phyloP scores from a whole-genome alignment of 2,888 invertebrate genomes.

The Harpagoxenus sublaevis region DNA sequence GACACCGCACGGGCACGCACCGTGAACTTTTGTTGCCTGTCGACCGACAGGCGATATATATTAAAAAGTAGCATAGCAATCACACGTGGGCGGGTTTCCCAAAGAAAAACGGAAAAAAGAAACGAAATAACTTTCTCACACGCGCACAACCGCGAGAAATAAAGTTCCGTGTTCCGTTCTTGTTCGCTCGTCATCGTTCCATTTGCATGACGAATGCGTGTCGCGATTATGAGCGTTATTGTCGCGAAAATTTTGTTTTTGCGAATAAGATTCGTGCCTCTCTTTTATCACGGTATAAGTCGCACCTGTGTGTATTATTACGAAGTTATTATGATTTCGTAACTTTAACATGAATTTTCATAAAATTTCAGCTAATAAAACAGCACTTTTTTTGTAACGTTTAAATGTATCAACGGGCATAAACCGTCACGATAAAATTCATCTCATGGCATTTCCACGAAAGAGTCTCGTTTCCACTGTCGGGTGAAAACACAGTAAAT shows the following conservation, averaged over 20 bases:
- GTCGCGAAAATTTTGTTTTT: background rate
- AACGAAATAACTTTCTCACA: background rate
- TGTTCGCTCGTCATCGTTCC: background rate
- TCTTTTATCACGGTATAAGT: background rate
- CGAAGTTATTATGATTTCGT: background rate
- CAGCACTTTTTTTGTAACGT: background rate
- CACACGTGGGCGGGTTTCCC: background rate
- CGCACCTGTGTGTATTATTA: background rate
- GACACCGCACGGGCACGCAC: background rate
- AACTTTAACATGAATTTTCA: background rate
- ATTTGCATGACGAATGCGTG: constrained; percentile 2
- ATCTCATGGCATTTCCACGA: background rate
- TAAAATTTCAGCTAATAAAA: background rate
- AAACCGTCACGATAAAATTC: background rate
- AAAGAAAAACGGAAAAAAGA: background rate
- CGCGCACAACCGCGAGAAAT: background rate
- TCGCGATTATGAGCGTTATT: background rate
- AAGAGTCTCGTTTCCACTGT: background rate
- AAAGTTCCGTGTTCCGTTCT: background rate
- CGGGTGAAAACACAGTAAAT: background rate
- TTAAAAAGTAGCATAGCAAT: constrained; percentile 11
- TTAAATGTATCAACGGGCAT: background rate
- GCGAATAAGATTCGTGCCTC: background rate
- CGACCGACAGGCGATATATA: background rate
- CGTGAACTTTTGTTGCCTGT: background rate